These are phyloP conservation scores for Drosophila teissieri DNA, from an alignment of 1,140 invertebrate genomes.

Conservation along the genomic window DNA sequence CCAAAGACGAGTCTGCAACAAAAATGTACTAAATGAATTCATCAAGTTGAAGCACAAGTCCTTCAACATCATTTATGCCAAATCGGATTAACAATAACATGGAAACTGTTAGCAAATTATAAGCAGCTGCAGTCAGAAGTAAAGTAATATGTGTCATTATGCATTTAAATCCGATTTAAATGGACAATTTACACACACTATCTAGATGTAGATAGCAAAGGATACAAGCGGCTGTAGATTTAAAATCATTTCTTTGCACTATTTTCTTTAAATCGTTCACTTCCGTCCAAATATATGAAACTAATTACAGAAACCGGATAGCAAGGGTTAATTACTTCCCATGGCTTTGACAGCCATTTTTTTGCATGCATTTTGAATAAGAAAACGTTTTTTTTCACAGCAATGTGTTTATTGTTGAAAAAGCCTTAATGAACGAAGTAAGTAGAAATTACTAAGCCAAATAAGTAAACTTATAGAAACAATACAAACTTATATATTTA, in stretches of 20 bases:
- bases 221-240: not conserved
- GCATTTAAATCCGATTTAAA: not conserved
- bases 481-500: constrained; percentile 34
- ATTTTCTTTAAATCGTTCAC: constrained; percentile 1
- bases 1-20: constrained; percentile 8
- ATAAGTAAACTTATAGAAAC: constrained; percentile 54
- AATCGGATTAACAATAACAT: constrained; percentile 15
- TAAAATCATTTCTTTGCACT: not conserved
- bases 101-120: constrained; percentile 12
- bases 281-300: constrained; percentile 7
- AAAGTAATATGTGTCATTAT: constrained; percentile 1
- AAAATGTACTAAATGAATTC: constrained; percentile 6
- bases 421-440: constrained; percentile 27
- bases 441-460: constrained; percentile 26
- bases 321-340: constrained; percentile 32
- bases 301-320: constrained; percentile 27
- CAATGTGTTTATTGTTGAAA: constrained; percentile 67
- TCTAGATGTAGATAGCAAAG: not conserved
- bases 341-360: constrained; percentile 33
- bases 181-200: not conserved
- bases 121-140: not conserved
- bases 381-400: constrained; percentile 32
- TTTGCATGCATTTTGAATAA: constrained; percentile 13
- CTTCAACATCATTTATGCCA: constrained; percentile 17
- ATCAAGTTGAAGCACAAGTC: constrained; percentile 5